Evolutionary conservation across 2,888 invertebrate genomes (phyloP).

Genomic region (Auanema freiburgensis): DNA sequence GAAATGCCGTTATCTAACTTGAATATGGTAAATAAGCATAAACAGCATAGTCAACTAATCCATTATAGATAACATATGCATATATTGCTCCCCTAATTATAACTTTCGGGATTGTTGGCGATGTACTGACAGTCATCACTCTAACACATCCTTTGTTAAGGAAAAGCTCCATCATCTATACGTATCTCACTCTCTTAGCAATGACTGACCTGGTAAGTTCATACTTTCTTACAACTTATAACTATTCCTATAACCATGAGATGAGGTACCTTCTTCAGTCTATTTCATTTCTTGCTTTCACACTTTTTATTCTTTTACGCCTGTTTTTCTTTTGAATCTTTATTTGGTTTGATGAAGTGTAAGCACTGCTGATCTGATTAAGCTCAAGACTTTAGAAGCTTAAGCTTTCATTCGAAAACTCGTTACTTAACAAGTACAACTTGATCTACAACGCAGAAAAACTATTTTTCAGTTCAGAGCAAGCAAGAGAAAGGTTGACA

Average conservation of each 20-base stretch:
- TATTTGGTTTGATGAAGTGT: no score
- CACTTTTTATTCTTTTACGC: no score
- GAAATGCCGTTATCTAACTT: conserved; percentile 15
- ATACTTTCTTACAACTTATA: conserved; percentile 1
- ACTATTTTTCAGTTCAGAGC: not conserved
- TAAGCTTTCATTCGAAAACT: no score
- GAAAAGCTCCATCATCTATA: conserved; percentile 66
- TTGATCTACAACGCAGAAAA: conserved; percentile 1
- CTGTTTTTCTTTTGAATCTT: no score
- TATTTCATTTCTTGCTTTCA: no score
- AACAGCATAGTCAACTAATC: not conserved
- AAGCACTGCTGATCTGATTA: no score
- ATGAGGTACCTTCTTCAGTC: no score
- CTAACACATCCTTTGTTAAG: conserved; percentile 67
- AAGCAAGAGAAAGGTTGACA: conserved; percentile 11
- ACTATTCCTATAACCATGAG: no score
- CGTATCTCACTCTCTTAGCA: conserved; percentile 57
- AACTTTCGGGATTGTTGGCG: conserved; percentile 67
- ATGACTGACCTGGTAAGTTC: conserved; percentile 47
- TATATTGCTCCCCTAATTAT: conserved; percentile 67
- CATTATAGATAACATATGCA: conserved; percentile 64
- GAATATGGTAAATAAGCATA: conserved; percentile 13
- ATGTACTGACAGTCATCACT: conserved; percentile 68
- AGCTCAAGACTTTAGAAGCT: no score
- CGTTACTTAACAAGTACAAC: conserved; percentile 2